A percentile compares a stretch with the other conserved stretches of the same genome.
phyloP scores from a whole-genome alignment of 2,888 invertebrate species.

The Dasypogon diadema region DNA sequence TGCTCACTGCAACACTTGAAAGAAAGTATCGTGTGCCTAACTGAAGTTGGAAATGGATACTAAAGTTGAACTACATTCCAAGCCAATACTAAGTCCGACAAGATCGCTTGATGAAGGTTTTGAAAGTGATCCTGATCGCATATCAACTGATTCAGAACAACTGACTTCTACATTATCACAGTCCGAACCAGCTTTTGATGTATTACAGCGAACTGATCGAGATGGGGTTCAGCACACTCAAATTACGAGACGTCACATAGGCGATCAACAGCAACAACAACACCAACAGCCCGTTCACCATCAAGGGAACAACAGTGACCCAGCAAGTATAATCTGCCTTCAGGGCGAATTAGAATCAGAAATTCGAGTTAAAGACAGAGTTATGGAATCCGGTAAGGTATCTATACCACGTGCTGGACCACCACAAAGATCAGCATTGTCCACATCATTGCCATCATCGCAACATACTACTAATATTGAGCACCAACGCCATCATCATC shows the following conservation, averaged over 20 bases:
- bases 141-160: constrained; percentile 69
- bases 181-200: constrained; percentile 58
- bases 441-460: constrained; percentile 59
- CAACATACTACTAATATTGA: constrained; percentile 47
- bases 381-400: constrained; percentile 54
- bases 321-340: constrained; percentile 53
- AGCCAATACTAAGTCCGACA: constrained; percentile 69
- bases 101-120: constrained; percentile 69
- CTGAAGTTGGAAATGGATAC: constrained; percentile 58
- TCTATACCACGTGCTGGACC: constrained; percentile 58
- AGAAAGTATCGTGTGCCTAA: too few relatives aligned
- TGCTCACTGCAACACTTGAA: too few relatives aligned
- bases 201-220: constrained; percentile 59
- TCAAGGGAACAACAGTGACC: constrained; percentile 51
- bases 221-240: constrained; percentile 63
- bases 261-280: constrained; percentile 46
- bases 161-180: constrained; percentile 58
- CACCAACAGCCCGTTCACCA: constrained; percentile 47
- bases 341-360: constrained; percentile 56
- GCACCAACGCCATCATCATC: constrained; percentile 52
- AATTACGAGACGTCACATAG: constrained; percentile 63
- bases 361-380: constrained; percentile 52
- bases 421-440: constrained; percentile 56
- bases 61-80: constrained; percentile 67
- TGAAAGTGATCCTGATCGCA: constrained; percentile 70